Evolutionary conservation across 1,140 invertebrate species (phyloP).

Genomic region (Helicorthomorpha holstii): DNA sequence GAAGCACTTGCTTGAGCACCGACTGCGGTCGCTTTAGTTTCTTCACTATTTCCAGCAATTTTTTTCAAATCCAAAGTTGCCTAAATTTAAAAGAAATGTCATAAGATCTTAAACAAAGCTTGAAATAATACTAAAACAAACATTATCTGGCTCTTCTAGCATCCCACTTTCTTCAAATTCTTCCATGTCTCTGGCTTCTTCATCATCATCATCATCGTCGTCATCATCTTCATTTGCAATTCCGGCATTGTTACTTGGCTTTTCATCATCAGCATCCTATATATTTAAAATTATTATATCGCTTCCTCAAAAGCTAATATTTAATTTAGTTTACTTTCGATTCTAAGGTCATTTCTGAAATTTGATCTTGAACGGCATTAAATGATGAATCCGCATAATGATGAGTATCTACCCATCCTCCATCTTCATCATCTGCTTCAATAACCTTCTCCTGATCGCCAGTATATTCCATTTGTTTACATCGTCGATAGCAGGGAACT

Average conservation of each 20-base stretch:
- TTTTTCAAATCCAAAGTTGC: too few species aligned
- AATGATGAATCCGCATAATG: conserved; percentile 41
- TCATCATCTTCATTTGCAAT: conserved; percentile 66
- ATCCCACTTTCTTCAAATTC: conserved; percentile 89
- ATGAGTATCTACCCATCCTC: conserved; percentile 98
- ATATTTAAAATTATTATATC: background rate
- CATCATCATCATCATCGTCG: conserved; percentile 34
- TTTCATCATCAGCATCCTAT: conserved; percentile 3
- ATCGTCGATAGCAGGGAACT: conserved; percentile 79
- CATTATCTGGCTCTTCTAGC: conserved; percentile 75
- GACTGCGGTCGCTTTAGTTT: background rate
- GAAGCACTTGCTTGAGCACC: background rate
- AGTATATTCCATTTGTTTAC: conserved; percentile 87
- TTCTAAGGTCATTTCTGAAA: conserved; percentile 44
- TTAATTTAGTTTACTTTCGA: conserved; percentile 9
- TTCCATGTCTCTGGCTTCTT: conserved; percentile 93
- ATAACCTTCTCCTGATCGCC: conserved; percentile 75
- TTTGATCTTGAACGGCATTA: conserved; percentile 48
- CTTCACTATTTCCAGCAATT: conserved; percentile 6
- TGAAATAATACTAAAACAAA: conserved; percentile 25
- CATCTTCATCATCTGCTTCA: conserved; percentile 69
- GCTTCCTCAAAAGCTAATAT: background rate
- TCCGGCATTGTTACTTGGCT: conserved; percentile 7
- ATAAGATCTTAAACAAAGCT: too few species aligned
- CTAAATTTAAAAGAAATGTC: too few species aligned